Percentiles rank a stretch among this genome's conserved stretches.
phyloP scores from a whole-genome alignment of 2,797 vertebrate genomes.

The Merluccius polli region DNA sequence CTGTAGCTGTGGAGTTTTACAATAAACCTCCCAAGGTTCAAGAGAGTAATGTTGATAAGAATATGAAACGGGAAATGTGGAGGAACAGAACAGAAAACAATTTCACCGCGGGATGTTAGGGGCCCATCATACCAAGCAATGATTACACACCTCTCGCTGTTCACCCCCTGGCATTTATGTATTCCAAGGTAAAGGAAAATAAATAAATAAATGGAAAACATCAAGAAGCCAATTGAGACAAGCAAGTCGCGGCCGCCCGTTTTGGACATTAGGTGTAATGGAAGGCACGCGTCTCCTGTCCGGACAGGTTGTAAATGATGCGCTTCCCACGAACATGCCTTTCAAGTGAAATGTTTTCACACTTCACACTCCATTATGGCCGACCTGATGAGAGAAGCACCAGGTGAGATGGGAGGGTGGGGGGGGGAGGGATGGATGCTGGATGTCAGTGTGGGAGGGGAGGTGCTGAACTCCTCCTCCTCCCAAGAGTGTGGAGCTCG shows the following conservation, averaged over 20 bases:
- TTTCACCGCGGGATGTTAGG: conserved; percentile 42
- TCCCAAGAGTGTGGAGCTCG: conserved; percentile 41
- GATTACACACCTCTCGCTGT: conserved; percentile 40
- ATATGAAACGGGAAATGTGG: conserved; percentile 27
- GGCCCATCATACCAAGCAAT: conserved; percentile 43
- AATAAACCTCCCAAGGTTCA: conserved; percentile 42
- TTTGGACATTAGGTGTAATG: conserved; percentile 72
- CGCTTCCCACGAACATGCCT: conserved; percentile 70
- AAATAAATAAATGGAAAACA: conserved; percentile 43
- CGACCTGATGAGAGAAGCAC: conserved; percentile 55
- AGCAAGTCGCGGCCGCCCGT: conserved; percentile 53
- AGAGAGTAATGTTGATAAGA: conserved; percentile 46
- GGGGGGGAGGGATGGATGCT: conserved; percentile 32
- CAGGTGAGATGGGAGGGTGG: conserved; percentile 54
- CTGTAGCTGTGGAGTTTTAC: conserved; percentile 26
- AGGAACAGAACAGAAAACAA: conserved; percentile 24
- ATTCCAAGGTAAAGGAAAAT: conserved; percentile 49
- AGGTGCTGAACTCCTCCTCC: conserved; percentile 29
- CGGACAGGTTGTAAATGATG: conserved; percentile 64
- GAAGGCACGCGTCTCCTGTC: conserved; percentile 72
- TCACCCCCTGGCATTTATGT: conserved; percentile 51
- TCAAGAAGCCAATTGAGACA: conserved; percentile 55
- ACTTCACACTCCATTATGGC: conserved; percentile 76
- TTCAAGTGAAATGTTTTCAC: conserved; percentile 71
- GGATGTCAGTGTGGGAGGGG: conserved; percentile 47